A percentile compares a stretch with the other conserved stretches of the same genome.
phyloP scores from a whole-genome alignment of 2,113 vertebrate species.

The Copsychus sechellarum region DNA sequence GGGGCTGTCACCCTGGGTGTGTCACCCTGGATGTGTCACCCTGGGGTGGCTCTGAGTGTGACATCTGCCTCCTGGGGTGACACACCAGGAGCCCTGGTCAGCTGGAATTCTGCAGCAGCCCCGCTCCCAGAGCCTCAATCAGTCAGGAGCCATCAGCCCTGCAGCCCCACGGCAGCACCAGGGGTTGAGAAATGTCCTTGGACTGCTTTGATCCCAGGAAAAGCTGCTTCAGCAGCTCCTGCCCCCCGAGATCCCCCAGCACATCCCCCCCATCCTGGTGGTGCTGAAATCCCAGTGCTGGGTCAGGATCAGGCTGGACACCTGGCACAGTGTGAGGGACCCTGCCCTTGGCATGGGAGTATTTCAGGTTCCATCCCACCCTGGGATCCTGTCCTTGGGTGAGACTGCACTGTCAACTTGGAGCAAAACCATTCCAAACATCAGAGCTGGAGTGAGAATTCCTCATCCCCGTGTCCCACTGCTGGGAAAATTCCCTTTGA shows the following conservation, averaged over 20 bases:
- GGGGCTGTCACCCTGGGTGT: background rate
- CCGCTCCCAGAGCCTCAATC: background rate
- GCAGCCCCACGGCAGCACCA: background rate
- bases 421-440: background rate
- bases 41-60: accelerated
- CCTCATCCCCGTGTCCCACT: background rate
- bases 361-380: background rate
- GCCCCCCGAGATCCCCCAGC: background rate
- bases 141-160: background rate
- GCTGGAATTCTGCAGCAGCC: accelerated
- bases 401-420: too few relatives aligned
- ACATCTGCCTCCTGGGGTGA: background rate
- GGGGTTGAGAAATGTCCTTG: accelerated
- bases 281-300: too few relatives aligned
- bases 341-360: background rate
- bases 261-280: too few relatives aligned
- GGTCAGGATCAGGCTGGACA: too few relatives aligned
- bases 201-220: background rate
- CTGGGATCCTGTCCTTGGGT: too few relatives aligned
- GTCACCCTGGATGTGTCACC: background rate
- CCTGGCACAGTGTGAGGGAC: too few relatives aligned
- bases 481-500: background rate
- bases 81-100: too few relatives aligned
- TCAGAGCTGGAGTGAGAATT: background rate
- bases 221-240: background rate